These are phyloP conservation scores for Littorina saxatilis DNA, from an alignment of 1,140 invertebrate species.

Conservation along the genomic window DNA sequence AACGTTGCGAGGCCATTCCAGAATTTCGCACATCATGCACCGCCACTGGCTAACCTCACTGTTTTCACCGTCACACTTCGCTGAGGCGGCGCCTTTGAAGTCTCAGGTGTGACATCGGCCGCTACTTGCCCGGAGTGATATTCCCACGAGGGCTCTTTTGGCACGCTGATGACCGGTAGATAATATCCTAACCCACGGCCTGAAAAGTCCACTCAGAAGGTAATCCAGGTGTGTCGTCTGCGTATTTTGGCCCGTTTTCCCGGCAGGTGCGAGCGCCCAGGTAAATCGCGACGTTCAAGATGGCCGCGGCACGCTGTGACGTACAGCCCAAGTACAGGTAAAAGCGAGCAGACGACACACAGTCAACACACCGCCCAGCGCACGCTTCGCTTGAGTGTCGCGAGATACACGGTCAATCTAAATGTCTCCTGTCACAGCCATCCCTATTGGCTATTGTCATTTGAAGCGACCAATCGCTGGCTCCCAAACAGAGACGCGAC, in stretches of 20 bases:
- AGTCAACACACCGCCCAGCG: not conserved
- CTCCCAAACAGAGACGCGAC: not conserved
- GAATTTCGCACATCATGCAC: not conserved
- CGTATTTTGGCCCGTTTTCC: not conserved
- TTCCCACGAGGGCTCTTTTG: not conserved
- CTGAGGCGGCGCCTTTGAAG: not conserved
- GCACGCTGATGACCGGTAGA: not conserved
- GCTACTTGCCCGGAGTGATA: not conserved
- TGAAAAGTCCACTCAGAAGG: not conserved
- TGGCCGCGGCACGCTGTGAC: not conserved
- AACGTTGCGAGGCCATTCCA: slow-evolving; percentile 39
- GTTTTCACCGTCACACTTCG: not conserved
- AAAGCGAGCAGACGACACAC: not conserved
- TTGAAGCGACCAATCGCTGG: slow-evolving; percentile 24
- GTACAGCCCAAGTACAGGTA: not conserved
- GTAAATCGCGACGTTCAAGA: not conserved
- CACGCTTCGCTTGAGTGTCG: not conserved
- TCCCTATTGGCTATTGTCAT: slow-evolving; percentile 24
- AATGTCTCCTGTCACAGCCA: not conserved
- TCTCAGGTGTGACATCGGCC: not conserved
- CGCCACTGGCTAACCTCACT: not conserved
- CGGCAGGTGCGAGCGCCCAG: not conserved
- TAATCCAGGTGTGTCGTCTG: slow-evolving; percentile 6
- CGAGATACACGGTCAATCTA: not conserved
- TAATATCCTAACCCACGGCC: not conserved